A percentile compares a stretch with the other conserved stretches of the same genome.
Evolutionary conservation across 2,888 invertebrate species (phyloP).

Genomic region (Masnerella sp.): DNA sequence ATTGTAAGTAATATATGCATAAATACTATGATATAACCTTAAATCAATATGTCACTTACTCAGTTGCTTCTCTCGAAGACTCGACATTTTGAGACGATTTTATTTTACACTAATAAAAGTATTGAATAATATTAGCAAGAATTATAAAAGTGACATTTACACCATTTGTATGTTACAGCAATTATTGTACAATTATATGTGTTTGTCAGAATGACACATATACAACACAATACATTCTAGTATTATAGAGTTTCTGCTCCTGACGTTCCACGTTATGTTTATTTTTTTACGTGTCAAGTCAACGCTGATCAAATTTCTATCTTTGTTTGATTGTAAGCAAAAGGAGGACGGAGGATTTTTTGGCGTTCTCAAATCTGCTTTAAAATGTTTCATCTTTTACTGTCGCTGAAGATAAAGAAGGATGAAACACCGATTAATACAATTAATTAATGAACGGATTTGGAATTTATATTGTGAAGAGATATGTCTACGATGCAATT

Average conservation of each 20-base stretch:
- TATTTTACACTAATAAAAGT: conserved; percentile 5
- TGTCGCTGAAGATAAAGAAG: too few relatives aligned
- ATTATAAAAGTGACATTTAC: conserved; percentile 32
- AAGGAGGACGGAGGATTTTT: too few relatives aligned
- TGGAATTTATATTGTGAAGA: too few relatives aligned
- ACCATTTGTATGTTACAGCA: conserved; percentile 12
- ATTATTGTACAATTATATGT: conserved; percentile 18
- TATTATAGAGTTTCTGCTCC: background rate
- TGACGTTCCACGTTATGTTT: background rate
- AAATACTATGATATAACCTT: conserved; percentile 41
- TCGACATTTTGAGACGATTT: conserved; percentile 80
- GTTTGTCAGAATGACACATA: conserved; percentile 15
- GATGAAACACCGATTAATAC: too few relatives aligned
- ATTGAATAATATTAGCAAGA: background rate
- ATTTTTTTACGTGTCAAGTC: conserved; percentile 26
- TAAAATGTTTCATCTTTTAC: too few relatives aligned
- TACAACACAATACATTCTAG: conserved; percentile 5
- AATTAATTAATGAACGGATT: too few relatives aligned
- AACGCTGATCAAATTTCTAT: too few relatives aligned
- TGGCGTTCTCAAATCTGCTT: too few relatives aligned
- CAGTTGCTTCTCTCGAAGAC: conserved; percentile 85
- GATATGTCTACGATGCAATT: too few relatives aligned
- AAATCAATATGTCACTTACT: conserved; percentile 78
- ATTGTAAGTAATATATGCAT: conserved; percentile 25
- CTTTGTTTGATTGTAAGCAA: too few relatives aligned